These are phyloP conservation scores for Helobdella robusta DNA, from an alignment of 2,888 invertebrate genomes.

Conservation along the genomic window DNA sequence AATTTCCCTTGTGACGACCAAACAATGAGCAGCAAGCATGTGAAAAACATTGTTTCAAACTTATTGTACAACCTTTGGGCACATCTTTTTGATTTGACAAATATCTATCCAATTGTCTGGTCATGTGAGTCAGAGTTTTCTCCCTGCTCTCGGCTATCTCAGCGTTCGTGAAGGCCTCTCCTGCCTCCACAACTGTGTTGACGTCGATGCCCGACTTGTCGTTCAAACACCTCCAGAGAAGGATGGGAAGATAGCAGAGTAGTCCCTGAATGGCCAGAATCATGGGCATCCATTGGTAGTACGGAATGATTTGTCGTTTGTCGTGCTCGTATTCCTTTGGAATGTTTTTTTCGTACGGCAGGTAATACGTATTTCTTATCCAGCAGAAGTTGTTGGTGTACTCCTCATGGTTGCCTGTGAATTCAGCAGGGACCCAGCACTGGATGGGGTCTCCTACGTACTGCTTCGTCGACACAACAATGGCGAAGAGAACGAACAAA, in stretches of 20 bases:
- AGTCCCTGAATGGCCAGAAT: slow-evolving; percentile 36
- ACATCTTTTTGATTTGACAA: slow-evolving; percentile 32
- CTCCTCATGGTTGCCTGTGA: slow-evolving; percentile 35
- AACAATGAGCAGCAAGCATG: slow-evolving; percentile 47
- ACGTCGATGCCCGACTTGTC: slow-evolving; percentile 36
- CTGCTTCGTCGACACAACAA: slow-evolving; percentile 35
- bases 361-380: slow-evolving; percentile 37
- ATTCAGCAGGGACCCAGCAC: slow-evolving; percentile 38
- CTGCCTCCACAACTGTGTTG: slow-evolving; percentile 36
- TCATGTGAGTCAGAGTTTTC: slow-evolving; percentile 35
- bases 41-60: slow-evolving; percentile 45
- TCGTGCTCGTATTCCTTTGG: slow-evolving; percentile 36
- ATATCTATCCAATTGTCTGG: slow-evolving; percentile 37
- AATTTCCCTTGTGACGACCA: slow-evolving; percentile 50
- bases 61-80: slow-evolving; percentile 45
- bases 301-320: slow-evolving; percentile 35
- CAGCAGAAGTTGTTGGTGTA: slow-evolving; percentile 38
- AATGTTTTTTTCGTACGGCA: slow-evolving; percentile 36
- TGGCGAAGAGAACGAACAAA: slow-evolving; percentile 34
- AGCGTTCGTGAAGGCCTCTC: slow-evolving; percentile 36
- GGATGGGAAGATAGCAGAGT: slow-evolving; percentile 33
- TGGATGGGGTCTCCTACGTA: slow-evolving; percentile 36
- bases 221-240: slow-evolving; percentile 34
- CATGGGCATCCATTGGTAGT: slow-evolving; percentile 38
- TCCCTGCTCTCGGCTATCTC: slow-evolving; percentile 34